Evolutionary conservation across 2,113 vertebrate species (phyloP).

Genomic region (Trematomus loennbergii): DNA sequence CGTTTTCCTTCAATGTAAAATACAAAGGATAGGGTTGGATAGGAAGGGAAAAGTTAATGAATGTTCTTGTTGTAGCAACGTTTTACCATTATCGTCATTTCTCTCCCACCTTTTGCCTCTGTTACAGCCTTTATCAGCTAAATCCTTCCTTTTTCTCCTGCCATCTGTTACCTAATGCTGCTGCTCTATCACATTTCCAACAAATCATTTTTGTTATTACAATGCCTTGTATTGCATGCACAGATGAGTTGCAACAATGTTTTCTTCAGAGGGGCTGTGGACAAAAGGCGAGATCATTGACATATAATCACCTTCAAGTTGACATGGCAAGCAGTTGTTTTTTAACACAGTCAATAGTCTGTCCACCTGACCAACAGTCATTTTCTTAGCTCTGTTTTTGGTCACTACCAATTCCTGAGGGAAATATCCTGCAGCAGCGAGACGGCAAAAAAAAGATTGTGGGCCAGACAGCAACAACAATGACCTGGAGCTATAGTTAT

Average conservation of each 20-base stretch:
- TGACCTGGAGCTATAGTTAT: neutral
- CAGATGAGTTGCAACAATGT: neutral
- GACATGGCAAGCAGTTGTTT: neutral
- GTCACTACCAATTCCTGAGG: no score
- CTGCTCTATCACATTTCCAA: neutral
- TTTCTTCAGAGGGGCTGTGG: neutral
- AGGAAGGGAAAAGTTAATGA: conserved; percentile 62
- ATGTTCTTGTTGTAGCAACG: conserved; percentile 32
- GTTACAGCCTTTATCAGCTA: conserved; percentile 27
- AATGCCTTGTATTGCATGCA: neutral
- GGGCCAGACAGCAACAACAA: neutral
- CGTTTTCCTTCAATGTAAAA: conserved; percentile 56
- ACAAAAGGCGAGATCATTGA: neutral
- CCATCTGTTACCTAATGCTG: neutral
- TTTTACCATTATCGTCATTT: conserved; percentile 50
- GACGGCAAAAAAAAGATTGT: neutral
- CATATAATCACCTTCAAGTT: neutral
- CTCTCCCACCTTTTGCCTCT: neutral
- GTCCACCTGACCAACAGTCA: neutral
- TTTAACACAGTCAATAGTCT: neutral
- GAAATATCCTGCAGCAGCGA: no score
- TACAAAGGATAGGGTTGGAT: conserved; percentile 36
- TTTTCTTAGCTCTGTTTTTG: neutral
- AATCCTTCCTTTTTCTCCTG: conserved; percentile 6
- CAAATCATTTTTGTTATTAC: neutral